Conservation (phyloP, 2,113 vertebrate species). For the Xenus cinereus region DNA sequence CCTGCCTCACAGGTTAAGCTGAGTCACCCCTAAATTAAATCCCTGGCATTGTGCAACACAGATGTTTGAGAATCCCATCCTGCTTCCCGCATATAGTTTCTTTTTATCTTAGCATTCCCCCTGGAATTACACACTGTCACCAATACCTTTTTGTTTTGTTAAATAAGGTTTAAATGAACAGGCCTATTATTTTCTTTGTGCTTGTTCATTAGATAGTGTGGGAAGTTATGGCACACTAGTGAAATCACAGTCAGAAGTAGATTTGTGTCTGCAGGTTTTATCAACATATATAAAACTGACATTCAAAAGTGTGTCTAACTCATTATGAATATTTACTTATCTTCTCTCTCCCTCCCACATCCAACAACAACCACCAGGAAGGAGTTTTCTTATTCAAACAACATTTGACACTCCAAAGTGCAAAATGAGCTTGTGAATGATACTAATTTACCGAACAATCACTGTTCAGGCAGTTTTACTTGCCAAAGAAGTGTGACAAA, state of each 20-base stretch:
- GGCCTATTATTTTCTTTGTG: conserved; percentile 34
- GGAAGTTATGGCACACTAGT: conserved; percentile 35
- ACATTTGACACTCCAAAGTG: conserved; percentile 48
- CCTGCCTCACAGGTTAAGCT: neutral
- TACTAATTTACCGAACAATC: conserved; percentile 65
- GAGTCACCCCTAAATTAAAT: neutral
- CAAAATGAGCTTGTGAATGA: conserved; percentile 65
- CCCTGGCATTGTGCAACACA: neutral
- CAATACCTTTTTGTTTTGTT: conserved; percentile 30
- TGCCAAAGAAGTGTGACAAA: conserved; percentile 66
- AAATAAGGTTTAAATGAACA: conserved; percentile 55
- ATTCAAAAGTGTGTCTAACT: conserved; percentile 12
- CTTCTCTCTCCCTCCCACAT: conserved; percentile 27
- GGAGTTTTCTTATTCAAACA: conserved; percentile 50
- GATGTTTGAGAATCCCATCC: neutral
- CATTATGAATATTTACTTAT: conserved; percentile 51
- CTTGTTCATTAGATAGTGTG: conserved; percentile 48
- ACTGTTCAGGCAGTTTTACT: conserved; percentile 48
- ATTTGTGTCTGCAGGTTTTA: conserved; percentile 53
- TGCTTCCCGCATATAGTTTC: neutral
- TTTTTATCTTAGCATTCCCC: neutral
- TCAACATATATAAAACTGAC: conserved; percentile 58
- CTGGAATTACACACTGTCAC: conserved; percentile 8
- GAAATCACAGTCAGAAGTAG: conserved; percentile 51
- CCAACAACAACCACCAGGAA: conserved; percentile 25